These are phyloP conservation scores for Dexiosoma caninum DNA, from an alignment of 2,888 invertebrate species.

Conservation along the genomic window DNA sequence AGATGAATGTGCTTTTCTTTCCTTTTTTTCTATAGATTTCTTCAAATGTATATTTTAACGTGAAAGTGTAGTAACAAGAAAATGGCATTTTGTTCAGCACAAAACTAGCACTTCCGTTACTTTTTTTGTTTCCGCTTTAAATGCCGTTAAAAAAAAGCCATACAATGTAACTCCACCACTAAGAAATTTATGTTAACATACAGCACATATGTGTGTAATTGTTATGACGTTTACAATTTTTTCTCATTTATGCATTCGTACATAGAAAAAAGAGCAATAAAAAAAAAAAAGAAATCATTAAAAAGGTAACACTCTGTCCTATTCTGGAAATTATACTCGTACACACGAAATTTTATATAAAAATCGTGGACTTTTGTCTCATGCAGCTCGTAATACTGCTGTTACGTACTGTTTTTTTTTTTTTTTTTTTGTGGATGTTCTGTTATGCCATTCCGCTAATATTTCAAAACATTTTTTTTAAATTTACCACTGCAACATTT, in stretches of 20 bases:
- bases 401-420: background rate
- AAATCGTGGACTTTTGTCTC: background rate
- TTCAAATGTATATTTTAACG: slow-evolving; percentile 23
- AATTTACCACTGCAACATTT: slow-evolving; percentile 59
- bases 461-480: slow-evolving; percentile 15
- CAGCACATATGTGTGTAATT: slow-evolving; percentile 47
- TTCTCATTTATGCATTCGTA: background rate
- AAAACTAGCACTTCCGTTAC: slow-evolving; percentile 56
- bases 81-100: slow-evolving; percentile 29
- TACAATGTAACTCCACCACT: background rate
- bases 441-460: background rate
- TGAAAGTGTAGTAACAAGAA: background rate
- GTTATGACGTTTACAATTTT: background rate
- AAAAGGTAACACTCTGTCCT: slow-evolving; percentile 17
- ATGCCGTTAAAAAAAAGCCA: background rate
- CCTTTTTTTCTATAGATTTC: background rate
- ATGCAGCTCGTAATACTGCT: background rate
- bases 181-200: background rate
- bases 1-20: background rate
- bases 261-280: background rate
- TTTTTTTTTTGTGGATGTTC: background rate
- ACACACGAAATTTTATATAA: background rate
- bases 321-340: slow-evolving; percentile 18
- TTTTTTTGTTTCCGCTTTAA: slow-evolving; percentile 23
- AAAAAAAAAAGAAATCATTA: background rate